Percentiles rank a stretch among this genome's conserved stretches.
These are phyloP conservation scores for Drosophila murphyi DNA, from an alignment of 1,140 invertebrate genomes.

Conservation along the genomic window DNA sequence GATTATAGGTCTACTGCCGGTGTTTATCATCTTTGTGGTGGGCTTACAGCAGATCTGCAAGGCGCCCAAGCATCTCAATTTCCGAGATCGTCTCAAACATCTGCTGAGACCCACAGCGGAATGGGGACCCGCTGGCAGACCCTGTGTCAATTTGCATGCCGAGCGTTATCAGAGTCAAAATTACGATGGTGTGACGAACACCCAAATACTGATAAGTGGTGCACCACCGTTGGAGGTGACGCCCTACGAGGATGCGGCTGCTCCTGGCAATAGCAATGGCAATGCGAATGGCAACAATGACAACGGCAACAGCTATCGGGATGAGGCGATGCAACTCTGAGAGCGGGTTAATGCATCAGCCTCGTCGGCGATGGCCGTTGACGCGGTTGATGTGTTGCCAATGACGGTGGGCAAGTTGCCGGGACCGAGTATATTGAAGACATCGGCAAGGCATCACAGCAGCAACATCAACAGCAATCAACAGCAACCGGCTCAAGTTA, in stretches of 20 bases:
- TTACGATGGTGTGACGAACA: slow-evolving; percentile 86
- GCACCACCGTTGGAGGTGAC: slow-evolving; percentile 78
- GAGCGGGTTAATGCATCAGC: slow-evolving; percentile 69
- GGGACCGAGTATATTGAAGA: slow-evolving; percentile 86
- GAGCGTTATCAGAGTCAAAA: slow-evolving; percentile 79
- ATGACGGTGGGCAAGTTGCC: slow-evolving; percentile 83
- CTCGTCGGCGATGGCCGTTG: slow-evolving; percentile 48
- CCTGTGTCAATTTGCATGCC: slow-evolving; percentile 76
- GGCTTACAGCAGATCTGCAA: slow-evolving; percentile 87
- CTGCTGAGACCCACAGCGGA: slow-evolving; percentile 81
- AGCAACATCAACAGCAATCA: slow-evolving; percentile 41
- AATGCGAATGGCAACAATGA: slow-evolving; percentile 18
- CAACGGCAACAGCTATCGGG: slow-evolving; percentile 48
- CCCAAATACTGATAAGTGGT: slow-evolving; percentile 86
- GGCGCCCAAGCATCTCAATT: slow-evolving; percentile 85
- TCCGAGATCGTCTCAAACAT: slow-evolving; percentile 85
- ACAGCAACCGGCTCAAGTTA: slow-evolving; percentile 41
- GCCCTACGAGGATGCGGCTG: slow-evolving; percentile 52
- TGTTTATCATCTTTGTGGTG: slow-evolving; percentile 89
- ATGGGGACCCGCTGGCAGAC: slow-evolving; percentile 85
- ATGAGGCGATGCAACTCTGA: slow-evolving; percentile 77
- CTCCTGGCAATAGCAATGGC: slow-evolving; percentile 14
- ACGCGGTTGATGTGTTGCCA: slow-evolving; percentile 50
- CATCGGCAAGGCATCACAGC: slow-evolving; percentile 73
- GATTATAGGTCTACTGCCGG: slow-evolving; percentile 90